phyloP scores from a whole-genome alignment of 2,888 invertebrate genomes.

The Hydraecia micacea region DNA sequence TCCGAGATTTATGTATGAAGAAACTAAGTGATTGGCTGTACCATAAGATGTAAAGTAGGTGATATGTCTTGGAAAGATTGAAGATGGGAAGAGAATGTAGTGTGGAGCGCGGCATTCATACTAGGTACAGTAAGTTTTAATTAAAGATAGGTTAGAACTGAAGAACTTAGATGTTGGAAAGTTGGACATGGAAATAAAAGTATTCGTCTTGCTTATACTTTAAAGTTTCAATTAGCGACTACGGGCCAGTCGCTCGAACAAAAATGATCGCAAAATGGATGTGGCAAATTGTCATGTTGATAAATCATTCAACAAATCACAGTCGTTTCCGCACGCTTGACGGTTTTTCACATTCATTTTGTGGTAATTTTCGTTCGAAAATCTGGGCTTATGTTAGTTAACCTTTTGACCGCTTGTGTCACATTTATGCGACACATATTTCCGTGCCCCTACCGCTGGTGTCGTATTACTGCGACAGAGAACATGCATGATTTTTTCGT shows the following conservation, averaged over 20 bases:
- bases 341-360: no score
- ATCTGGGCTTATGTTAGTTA: no score
- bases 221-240: not conserved
- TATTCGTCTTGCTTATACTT: not conserved
- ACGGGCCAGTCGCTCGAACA: not conserved
- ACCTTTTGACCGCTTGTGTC: no score
- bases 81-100: conserved; percentile 11
- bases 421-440: no score
- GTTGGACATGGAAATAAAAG: not conserved
- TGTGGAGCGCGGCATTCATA: conserved; percentile 1
- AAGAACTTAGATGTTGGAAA: not conserved
- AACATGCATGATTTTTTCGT: no score
- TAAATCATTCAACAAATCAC: no score
- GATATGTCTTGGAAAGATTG: conserved; percentile 25
- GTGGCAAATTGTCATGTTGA: no score
- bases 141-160: not conserved
- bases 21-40: conserved; percentile 65
- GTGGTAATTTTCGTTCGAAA: no score
- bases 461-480: no score
- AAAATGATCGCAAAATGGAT: no score
- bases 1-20: conserved; percentile 66
- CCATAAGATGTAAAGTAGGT: conserved; percentile 38
- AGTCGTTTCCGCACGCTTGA: no score
- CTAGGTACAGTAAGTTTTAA: not conserved
- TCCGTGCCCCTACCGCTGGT: no score